phyloP scores from a whole-genome alignment of 2,113 vertebrate species.

The Siniperca chuatsi region DNA sequence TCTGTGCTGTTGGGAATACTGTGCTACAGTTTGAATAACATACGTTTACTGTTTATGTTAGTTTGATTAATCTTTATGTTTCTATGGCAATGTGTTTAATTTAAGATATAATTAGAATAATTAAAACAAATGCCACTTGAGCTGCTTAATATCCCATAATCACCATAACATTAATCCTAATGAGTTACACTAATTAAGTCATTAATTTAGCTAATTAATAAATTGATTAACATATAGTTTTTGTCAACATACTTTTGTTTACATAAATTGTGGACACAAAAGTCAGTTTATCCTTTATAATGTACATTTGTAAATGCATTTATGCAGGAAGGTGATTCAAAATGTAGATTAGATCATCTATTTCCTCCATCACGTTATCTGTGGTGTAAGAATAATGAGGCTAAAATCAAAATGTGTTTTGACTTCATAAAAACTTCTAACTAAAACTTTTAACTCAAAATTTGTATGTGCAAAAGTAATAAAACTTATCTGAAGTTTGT shows the following conservation, averaged over 20 bases:
- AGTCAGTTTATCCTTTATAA: background rate
- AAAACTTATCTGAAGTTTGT: background rate
- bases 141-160: conserved; percentile 37
- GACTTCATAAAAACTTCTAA: background rate
- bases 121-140: conserved; percentile 50
- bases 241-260: conserved; percentile 37
- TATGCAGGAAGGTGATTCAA: background rate
- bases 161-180: conserved; percentile 44
- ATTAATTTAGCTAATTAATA: conserved; percentile 38
- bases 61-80: background rate
- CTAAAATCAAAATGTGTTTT: background rate
- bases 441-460: background rate
- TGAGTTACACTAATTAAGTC: conserved; percentile 24
- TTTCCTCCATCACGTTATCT: background rate
- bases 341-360: background rate
- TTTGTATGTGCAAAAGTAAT: background rate
- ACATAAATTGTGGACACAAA: background rate
- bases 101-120: conserved; percentile 14
- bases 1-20: background rate
- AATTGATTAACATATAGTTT: conserved; percentile 12
- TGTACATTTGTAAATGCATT: background rate
- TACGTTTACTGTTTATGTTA: background rate
- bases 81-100: background rate
- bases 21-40: background rate
- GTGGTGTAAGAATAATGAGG: background rate